Percentiles rank a stretch among this genome's conserved stretches.
phyloP scores from a whole-genome alignment of 2,797 vertebrate species.

The Melanotaenia boesemani region DNA sequence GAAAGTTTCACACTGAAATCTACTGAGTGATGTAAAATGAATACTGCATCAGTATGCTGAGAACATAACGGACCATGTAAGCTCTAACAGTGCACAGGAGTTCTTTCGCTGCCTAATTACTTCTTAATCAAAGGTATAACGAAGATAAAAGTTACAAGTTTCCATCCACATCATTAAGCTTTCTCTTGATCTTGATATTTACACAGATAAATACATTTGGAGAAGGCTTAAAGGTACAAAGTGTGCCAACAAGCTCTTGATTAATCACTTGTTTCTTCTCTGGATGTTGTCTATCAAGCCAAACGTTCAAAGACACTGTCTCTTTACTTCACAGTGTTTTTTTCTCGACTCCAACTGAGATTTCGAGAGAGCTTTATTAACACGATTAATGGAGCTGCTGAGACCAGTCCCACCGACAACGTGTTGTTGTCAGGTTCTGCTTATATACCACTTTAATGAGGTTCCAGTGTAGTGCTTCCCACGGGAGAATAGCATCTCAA shows the following conservation, averaged over 20 bases:
- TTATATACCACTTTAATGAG: constrained; percentile 49
- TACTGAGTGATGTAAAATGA: too few species aligned
- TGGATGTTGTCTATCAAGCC: constrained; percentile 16
- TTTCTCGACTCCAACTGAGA: neutral
- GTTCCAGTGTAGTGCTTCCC: constrained; percentile 44
- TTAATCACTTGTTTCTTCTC: too few species aligned
- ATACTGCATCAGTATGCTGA: too few species aligned
- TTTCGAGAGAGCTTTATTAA: neutral
- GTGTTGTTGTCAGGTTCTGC: constrained; percentile 14
- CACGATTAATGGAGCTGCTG: neutral
- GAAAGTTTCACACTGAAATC: too few species aligned
- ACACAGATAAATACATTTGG: too few species aligned
- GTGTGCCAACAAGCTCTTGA: too few species aligned
- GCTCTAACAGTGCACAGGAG: too few species aligned
- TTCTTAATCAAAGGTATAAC: constrained; percentile 36
- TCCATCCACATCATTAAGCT: constrained; percentile 10
- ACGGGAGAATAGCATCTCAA: constrained; percentile 27
- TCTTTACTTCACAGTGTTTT: neutral
- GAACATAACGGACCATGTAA: too few species aligned
- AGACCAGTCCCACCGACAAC: neutral
- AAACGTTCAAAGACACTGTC: constrained; percentile 25
- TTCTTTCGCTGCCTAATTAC: too few species aligned
- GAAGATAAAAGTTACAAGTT: constrained; percentile 28
- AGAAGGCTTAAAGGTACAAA: too few species aligned
- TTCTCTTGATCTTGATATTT: constrained; percentile 17